A percentile compares a stretch with the other conserved stretches of the same genome.
phyloP scores from a whole-genome alignment of 2,888 invertebrate genomes.

The Eledona agricola region DNA sequence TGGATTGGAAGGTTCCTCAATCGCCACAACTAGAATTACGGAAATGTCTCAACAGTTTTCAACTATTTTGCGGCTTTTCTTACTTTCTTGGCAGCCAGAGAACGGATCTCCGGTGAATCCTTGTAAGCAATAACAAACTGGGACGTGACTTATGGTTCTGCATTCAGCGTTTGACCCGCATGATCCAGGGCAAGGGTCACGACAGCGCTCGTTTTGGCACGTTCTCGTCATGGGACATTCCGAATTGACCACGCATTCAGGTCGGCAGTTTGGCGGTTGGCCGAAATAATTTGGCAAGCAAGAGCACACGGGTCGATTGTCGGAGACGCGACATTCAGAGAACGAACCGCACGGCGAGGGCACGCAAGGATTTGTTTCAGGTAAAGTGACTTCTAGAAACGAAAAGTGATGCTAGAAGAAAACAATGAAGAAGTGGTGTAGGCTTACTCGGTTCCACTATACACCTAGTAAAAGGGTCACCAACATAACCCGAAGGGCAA shows the following conservation, averaged over 20 bases:
- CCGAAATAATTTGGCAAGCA: conserved; percentile 79
- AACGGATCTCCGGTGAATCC: conserved; percentile 83
- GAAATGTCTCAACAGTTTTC: neutral
- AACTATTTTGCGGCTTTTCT: conserved; percentile 4
- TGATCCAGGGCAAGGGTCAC: conserved; percentile 78
- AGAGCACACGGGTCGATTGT: conserved; percentile 76
- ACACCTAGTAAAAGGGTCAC: conserved; percentile 82
- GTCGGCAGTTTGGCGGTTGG: conserved; percentile 80
- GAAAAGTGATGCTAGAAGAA: conserved; percentile 43
- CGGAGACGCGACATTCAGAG: conserved; percentile 75
- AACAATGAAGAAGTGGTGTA: conserved; percentile 17
- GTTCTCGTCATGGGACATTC: conserved; percentile 78
- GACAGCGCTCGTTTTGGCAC: conserved; percentile 77
- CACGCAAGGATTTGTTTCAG: conserved; percentile 46
- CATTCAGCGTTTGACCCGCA: conserved; percentile 79
- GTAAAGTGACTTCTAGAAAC: conserved; percentile 55
- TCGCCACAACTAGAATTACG: conserved; percentile 29
- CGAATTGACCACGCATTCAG: conserved; percentile 77
- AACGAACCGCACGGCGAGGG: conserved; percentile 83
- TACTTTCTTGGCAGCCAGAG: conserved; percentile 71
- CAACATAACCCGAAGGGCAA: conserved; percentile 73
- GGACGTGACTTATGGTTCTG: conserved; percentile 74
- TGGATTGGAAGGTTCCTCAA: conserved; percentile 61
- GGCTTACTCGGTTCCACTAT: conserved; percentile 70
- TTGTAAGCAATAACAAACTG: conserved; percentile 76